Conservation (phyloP, 2,113 vertebrate genomes). For the Leptocoma aspasia region DNA sequence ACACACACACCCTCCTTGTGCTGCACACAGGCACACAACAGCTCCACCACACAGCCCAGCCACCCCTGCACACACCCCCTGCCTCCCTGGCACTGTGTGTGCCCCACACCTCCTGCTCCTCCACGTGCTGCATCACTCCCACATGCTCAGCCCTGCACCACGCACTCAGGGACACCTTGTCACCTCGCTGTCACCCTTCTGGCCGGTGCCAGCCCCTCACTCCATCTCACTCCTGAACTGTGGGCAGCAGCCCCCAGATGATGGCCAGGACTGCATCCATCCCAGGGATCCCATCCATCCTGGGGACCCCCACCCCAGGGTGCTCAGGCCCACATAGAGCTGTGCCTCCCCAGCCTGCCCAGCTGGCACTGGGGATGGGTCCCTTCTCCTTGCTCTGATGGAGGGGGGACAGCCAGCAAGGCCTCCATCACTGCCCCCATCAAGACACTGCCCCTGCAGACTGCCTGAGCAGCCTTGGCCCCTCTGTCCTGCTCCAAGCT, state of each 20-base stretch:
- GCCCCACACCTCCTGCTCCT: not conserved
- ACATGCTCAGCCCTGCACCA: not conserved
- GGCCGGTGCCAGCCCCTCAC: accelerated
- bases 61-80: not conserved
- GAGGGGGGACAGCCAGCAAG: not conserved
- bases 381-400: not conserved
- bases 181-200: not conserved
- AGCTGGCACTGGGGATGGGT: not conserved
- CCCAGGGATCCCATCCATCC: not conserved
- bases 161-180: not conserved
- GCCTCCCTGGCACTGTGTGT: not conserved
- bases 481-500: not conserved
- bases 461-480: not conserved
- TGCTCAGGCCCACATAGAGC: not conserved
- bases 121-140: not conserved
- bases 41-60: not conserved
- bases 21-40: not conserved
- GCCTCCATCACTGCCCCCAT: accelerated
- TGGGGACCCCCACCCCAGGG: not conserved
- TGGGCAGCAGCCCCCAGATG: not conserved
- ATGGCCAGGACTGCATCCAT: not conserved
- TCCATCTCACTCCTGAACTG: not conserved
- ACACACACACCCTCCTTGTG: not conserved
- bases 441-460: not conserved
- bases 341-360: not conserved